Conservation (phyloP, 1,140 invertebrate species). For the Drosophila nigrodunni region DNA sequence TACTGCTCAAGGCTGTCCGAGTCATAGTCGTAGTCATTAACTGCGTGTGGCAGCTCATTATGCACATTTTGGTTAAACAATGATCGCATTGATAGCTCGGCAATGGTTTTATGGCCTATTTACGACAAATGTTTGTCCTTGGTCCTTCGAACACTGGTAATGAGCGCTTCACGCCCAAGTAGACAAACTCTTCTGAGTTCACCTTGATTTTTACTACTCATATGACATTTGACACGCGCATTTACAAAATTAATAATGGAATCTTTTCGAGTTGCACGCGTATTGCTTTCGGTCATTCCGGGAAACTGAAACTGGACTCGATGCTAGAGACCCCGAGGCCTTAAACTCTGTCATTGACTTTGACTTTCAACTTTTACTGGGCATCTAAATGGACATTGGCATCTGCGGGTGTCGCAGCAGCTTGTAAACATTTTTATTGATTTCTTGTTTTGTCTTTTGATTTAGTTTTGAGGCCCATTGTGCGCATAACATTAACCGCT, state of each 20-base stretch:
- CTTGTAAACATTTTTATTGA: constrained; percentile 75
- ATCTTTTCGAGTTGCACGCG: constrained; percentile 53
- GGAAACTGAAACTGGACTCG: constrained; percentile 1
- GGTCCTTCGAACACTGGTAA: constrained; percentile 30
- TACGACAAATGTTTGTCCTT: constrained; percentile 53
- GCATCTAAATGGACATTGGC: constrained; percentile 18
- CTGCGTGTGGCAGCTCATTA: constrained; percentile 84
- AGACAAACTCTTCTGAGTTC: constrained; percentile 8
- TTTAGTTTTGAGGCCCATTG: constrained; percentile 43
- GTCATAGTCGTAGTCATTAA: constrained; percentile 60
- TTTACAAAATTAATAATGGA: constrained; percentile 78
- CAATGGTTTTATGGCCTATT: constrained; percentile 59
- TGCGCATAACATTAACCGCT: constrained; percentile 26
- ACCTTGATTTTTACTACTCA: constrained; percentile 72
- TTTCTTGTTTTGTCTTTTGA: constrained; percentile 55
- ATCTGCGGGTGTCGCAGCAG: constrained; percentile 68
- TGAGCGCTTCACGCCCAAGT: constrained; percentile 44
- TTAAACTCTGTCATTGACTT: constrained; percentile 25
- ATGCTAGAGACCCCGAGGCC: background rate
- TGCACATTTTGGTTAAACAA: constrained; percentile 73
- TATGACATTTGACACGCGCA: constrained; percentile 79
- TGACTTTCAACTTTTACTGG: constrained; percentile 12
- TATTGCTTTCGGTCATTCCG: constrained; percentile 23
- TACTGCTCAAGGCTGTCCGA: constrained; percentile 55
- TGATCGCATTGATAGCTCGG: constrained; percentile 59